Evolutionary conservation across 2,113 vertebrate species (phyloP).

Genomic region (Mystacornis crossleyi): DNA sequence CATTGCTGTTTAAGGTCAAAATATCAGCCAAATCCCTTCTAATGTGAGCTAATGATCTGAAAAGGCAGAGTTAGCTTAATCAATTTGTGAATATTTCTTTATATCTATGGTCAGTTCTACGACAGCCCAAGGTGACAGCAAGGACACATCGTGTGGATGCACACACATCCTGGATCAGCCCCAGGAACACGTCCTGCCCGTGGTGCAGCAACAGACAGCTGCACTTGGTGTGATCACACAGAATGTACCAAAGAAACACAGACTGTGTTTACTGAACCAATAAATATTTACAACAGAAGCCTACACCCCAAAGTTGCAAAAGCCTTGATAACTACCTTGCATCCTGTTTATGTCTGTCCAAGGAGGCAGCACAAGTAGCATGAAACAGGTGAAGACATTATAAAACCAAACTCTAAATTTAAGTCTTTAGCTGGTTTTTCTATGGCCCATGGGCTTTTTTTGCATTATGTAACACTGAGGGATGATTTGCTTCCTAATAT

Average conservation of each 20-base stretch:
- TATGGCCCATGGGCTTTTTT: not conserved
- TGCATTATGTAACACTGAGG: not conserved
- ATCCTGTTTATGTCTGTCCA: constrained; percentile 29
- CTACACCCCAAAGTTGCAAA: constrained; percentile 34
- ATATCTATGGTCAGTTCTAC: not conserved
- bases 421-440: not conserved
- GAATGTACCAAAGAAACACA: not conserved
- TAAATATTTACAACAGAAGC: constrained; percentile 1
- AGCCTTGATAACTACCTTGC: not conserved
- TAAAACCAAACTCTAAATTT: not conserved
- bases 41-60: not conserved
- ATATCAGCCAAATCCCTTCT: not conserved
- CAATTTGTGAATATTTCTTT: not conserved
- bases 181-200: not conserved
- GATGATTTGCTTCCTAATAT: not conserved
- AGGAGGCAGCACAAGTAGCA: not conserved
- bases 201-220: not conserved
- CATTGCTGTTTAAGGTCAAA: not conserved
- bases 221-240: not conserved
- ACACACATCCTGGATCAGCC: not conserved
- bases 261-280: not conserved
- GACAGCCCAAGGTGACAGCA: not conserved
- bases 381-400: not conserved
- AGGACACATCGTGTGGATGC: not conserved
- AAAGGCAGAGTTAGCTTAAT: not conserved